phyloP scores from a whole-genome alignment of 2,113 vertebrate species.

The Corvus hawaiiensis region DNA sequence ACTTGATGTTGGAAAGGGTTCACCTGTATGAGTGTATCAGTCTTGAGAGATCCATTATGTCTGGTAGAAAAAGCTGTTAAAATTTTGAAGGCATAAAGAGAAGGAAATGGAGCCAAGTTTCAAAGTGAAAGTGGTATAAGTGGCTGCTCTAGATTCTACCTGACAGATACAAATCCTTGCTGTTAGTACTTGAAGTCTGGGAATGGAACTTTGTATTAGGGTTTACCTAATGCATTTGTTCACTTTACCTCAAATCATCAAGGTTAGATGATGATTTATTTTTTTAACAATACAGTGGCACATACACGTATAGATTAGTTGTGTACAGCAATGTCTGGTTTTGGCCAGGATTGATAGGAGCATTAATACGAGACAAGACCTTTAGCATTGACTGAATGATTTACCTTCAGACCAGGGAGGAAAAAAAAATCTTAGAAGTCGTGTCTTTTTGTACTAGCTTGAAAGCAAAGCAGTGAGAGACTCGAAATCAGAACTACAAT shows the following conservation, averaged over 20 bases:
- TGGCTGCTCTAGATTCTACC: not conserved
- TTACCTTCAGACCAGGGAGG: not conserved
- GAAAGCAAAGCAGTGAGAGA: not conserved
- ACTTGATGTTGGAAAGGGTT: not conserved
- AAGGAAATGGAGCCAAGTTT: not conserved
- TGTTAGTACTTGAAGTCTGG: not conserved
- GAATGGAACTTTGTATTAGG: not conserved
- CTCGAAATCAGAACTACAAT: too few relatives aligned
- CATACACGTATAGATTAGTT: not conserved
- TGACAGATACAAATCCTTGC: not conserved
- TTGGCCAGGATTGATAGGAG: not conserved
- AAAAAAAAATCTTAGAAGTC: not conserved
- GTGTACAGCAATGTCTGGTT: not conserved
- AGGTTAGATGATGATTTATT: not conserved
- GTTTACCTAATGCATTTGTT: not conserved
- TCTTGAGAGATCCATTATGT: not conserved
- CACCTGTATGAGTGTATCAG: not conserved
- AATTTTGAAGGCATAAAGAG: not conserved
- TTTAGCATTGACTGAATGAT: not conserved
- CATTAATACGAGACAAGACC: not conserved
- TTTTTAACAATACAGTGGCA: not conserved
- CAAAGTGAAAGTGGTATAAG: not conserved
- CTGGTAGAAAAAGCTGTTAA: not conserved
- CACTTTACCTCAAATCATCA: not conserved
- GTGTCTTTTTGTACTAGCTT: not conserved